Evolutionary conservation across 2,113 vertebrate species (phyloP).

Genomic region (Ophthalmolycus amberensis): DNA sequence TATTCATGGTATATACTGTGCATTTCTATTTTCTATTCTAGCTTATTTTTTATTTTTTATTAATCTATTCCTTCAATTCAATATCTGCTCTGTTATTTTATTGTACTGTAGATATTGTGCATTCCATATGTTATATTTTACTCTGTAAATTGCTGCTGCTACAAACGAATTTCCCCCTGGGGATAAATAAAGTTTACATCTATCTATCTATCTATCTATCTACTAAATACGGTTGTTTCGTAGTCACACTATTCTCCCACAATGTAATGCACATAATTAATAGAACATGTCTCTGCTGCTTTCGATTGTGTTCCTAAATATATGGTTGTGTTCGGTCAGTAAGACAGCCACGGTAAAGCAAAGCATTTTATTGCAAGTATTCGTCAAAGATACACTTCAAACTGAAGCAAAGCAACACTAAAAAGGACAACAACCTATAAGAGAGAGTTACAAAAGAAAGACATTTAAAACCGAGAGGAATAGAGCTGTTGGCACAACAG

Average conservation of each 20-base stretch:
- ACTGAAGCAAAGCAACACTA: constrained; percentile 88
- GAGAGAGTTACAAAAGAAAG: constrained; percentile 78
- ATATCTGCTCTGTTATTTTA: too few relatives aligned
- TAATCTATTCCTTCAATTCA: too few relatives aligned
- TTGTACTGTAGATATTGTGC: too few relatives aligned
- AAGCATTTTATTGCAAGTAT: constrained; percentile 91
- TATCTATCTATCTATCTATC: too few relatives aligned
- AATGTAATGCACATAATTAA: background rate
- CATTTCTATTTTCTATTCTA: too few relatives aligned
- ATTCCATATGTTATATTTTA: too few relatives aligned
- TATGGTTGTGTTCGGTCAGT: background rate
- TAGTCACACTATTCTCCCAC: background rate
- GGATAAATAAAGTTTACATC: too few relatives aligned
- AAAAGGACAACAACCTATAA: constrained; percentile 83
- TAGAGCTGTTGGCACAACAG: constrained; percentile 81
- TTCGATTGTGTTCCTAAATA: background rate
- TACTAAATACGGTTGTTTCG: background rate
- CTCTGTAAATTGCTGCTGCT: too few relatives aligned
- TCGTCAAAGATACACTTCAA: constrained; percentile 90
- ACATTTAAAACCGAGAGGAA: constrained; percentile 77
- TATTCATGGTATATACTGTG: too few relatives aligned
- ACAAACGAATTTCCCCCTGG: too few relatives aligned
- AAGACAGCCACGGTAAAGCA: constrained; percentile 75
- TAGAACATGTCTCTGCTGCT: background rate
- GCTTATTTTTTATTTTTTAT: too few relatives aligned